Conservation (phyloP, 2,888 invertebrate species). For the Stenoptilia bipunctidactyla region DNA sequence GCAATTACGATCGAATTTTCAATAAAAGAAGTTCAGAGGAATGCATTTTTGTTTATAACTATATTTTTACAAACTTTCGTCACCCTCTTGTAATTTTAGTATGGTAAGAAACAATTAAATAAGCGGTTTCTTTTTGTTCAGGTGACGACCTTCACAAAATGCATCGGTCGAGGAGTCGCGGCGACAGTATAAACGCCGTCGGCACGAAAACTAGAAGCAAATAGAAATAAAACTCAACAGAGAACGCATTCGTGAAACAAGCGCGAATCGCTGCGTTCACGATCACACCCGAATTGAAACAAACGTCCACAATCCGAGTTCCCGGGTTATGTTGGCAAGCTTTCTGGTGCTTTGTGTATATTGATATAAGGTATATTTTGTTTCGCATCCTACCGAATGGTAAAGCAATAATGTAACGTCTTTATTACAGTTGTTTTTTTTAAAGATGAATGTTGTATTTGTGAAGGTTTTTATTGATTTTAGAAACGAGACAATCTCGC, state of each 20-base stretch:
- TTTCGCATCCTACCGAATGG: slow-evolving; percentile 21
- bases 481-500: slow-evolving; percentile 26
- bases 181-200: slow-evolving; percentile 82
- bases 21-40: no score
- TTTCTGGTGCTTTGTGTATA: slow-evolving; percentile 48
- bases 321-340: slow-evolving; percentile 39
- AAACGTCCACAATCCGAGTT: slow-evolving; percentile 35
- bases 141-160: slow-evolving; percentile 77
- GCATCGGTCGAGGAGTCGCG: slow-evolving; percentile 85
- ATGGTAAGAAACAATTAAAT: no score
- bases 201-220: slow-evolving; percentile 71
- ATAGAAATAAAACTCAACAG: slow-evolving; percentile 28
- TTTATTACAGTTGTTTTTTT: slow-evolving; percentile 20
- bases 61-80: no score
- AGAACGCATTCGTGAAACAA: slow-evolving; percentile 8
- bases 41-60: no score
- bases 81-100: no score
- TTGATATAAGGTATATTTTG: slow-evolving; percentile 18
- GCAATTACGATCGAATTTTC: no score
- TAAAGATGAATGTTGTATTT: not conserved
- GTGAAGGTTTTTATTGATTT: not conserved
- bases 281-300: slow-evolving; percentile 40
- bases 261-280: slow-evolving; percentile 7
- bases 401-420: slow-evolving; percentile 33
- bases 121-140: no score